A percentile compares a stretch with the other conserved stretches of the same genome.
These are phyloP conservation scores for Silurus glanis DNA, from an alignment of 2,113 vertebrate species.

Conservation along the genomic window DNA sequence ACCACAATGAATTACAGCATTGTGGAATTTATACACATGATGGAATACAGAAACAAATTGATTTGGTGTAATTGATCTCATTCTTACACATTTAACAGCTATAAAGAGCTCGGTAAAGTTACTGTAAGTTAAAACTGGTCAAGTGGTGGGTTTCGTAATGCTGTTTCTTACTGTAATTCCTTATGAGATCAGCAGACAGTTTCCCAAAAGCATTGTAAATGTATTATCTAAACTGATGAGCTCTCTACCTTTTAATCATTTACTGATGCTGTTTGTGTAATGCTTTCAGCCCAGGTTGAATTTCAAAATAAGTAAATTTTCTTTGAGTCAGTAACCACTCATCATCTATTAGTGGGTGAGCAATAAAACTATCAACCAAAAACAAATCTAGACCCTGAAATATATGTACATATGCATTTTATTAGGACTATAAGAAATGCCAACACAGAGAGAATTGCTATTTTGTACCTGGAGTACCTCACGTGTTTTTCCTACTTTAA, in stretches of 20 bases:
- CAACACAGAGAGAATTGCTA: neutral
- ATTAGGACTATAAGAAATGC: neutral
- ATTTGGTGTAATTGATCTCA: neutral
- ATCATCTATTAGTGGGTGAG: neutral
- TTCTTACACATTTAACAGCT: neutral
- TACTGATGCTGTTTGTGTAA: neutral
- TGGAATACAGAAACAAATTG: neutral
- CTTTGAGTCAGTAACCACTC: neutral
- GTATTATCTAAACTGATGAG: neutral
- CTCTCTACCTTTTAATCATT: neutral
- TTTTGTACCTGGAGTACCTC: neutral
- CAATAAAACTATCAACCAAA: too few relatives aligned
- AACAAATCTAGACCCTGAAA: neutral
- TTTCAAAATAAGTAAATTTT: neutral
- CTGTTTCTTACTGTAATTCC: neutral
- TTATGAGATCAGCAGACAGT: neutral
- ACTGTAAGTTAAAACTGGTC: neutral
- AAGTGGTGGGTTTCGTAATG: neutral
- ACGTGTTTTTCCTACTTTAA: neutral
- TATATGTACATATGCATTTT: neutral
- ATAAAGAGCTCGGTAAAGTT: neutral
- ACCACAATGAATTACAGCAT: neutral
- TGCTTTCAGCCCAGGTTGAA: neutral
- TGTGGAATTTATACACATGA: neutral
- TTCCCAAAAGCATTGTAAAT: conserved; percentile 15